phyloP scores from a whole-genome alignment of 2,113 vertebrate species.

The Lepus timidus region DNA sequence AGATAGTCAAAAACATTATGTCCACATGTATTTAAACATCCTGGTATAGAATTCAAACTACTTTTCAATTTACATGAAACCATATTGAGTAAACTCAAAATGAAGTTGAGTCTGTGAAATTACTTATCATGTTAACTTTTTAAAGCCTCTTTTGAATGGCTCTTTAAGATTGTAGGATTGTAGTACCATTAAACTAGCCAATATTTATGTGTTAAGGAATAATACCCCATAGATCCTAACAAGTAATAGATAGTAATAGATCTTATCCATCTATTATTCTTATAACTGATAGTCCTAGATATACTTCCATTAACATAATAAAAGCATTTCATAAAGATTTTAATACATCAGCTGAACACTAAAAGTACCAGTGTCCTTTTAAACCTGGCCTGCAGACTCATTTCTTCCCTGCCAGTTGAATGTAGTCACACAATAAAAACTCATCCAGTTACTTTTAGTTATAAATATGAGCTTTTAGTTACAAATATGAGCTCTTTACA shows the following conservation, averaged over 20 bases:
- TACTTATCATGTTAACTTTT: conserved; percentile 29
- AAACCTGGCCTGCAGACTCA: neutral
- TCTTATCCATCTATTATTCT: neutral
- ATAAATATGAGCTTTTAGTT: neutral
- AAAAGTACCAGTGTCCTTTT: neutral
- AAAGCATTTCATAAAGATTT: neutral
- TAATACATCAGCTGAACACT: neutral
- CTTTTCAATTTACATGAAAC: conserved; percentile 27
- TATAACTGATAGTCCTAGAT: conserved; percentile 3
- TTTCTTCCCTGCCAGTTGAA: neutral
- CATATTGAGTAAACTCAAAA: conserved; percentile 35
- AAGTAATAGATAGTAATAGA: neutral
- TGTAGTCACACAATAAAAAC: conserved; percentile 15
- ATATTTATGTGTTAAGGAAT: conserved; percentile 12
- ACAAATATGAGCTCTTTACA: neutral
- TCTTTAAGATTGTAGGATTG: neutral
- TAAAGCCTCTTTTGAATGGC: conserved; percentile 24
- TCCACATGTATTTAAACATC: neutral
- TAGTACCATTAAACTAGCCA: neutral
- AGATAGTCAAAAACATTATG: neutral
- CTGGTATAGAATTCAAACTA: neutral
- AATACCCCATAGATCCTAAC: neutral
- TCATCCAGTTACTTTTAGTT: neutral
- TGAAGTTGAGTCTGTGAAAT: conserved; percentile 17
- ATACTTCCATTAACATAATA: conserved; percentile 24